phyloP scores from a whole-genome alignment of 1,140 invertebrate species.

The Zaprionus nigranus region DNA sequence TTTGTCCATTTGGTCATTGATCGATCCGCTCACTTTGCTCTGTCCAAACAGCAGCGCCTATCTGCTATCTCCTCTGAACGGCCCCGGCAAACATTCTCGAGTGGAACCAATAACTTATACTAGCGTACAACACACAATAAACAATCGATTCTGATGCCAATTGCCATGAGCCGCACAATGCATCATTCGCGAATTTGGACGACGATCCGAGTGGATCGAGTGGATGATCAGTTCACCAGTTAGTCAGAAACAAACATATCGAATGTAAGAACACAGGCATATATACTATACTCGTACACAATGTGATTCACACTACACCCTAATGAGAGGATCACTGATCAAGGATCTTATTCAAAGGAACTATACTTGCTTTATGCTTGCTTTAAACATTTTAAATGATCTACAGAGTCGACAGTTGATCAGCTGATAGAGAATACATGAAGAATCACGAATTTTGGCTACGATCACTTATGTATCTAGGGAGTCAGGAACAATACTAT shows the following conservation, averaged over 20 bases:
- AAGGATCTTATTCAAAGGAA: not conserved
- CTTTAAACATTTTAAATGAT: no score
- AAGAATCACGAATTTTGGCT: no score
- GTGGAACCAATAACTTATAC: conserved; percentile 53
- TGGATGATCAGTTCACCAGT: conserved; percentile 15
- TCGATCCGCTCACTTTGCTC: conserved; percentile 53
- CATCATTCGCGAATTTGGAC: conserved; percentile 18
- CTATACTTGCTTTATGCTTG: not conserved
- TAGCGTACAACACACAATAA: conserved; percentile 43
- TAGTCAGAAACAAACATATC: not conserved
- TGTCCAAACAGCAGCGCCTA: conserved; percentile 30
- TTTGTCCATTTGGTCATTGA: conserved; percentile 48
- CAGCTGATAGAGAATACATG: no score
- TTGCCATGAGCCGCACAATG: conserved; percentile 30
- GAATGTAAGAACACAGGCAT: no score
- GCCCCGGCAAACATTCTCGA: conserved; percentile 15
- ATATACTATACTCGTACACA: no score
- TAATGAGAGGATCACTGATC: not conserved
- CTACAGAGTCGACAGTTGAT: no score
- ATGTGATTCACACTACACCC: not conserved
- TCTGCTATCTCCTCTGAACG: conserved; percentile 13
- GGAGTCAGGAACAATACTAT: no score
- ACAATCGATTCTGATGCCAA: conserved; percentile 51
- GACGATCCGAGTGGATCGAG: conserved; percentile 8
- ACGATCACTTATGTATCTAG: no score